A percentile compares a stretch with the other conserved stretches of the same genome.
Conservation (phyloP, 2,797 vertebrate species). For the Neoniphon sammara region DNA sequence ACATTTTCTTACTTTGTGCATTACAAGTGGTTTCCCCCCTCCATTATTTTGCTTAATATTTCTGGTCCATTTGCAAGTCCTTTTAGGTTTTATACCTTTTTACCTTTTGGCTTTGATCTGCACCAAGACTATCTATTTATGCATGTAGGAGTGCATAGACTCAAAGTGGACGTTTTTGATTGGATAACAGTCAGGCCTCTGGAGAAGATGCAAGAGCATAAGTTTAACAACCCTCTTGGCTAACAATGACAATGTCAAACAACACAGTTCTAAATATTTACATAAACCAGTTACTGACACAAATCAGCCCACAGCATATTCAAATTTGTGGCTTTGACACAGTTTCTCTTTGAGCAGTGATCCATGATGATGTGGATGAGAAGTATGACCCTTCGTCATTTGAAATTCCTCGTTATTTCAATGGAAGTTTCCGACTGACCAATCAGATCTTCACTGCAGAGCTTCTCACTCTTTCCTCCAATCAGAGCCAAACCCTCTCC, state of each 20-base stretch:
- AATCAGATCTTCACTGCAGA: constrained; percentile 56
- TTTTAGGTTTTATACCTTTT: too few species aligned
- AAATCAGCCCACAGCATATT: background rate
- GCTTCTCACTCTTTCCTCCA: constrained; percentile 30
- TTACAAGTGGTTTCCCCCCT: too few species aligned
- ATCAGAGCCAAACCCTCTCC: constrained; percentile 44
- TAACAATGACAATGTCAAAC: background rate
- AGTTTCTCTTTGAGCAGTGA: constrained; percentile 58
- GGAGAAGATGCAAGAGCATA: too few species aligned
- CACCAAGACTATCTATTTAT: too few species aligned
- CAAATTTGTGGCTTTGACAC: background rate
- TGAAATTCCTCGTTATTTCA: constrained; percentile 60
- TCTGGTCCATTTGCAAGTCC: too few species aligned
- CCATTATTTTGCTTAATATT: too few species aligned
- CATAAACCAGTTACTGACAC: background rate
- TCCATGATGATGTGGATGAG: constrained; percentile 74
- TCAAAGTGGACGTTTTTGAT: background rate
- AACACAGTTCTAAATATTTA: background rate
- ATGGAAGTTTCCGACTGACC: constrained; percentile 72
- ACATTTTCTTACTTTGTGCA: too few species aligned
- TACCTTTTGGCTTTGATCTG: too few species aligned
- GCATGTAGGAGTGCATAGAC: background rate
- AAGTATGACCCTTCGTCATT: constrained; percentile 70
- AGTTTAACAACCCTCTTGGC: background rate
- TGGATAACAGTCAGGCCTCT: background rate